Percentiles rank a stretch among this genome's conserved stretches.
Conservation (phyloP, 2,797 vertebrate genomes). For the Melanotaenia parkinsoni region DNA sequence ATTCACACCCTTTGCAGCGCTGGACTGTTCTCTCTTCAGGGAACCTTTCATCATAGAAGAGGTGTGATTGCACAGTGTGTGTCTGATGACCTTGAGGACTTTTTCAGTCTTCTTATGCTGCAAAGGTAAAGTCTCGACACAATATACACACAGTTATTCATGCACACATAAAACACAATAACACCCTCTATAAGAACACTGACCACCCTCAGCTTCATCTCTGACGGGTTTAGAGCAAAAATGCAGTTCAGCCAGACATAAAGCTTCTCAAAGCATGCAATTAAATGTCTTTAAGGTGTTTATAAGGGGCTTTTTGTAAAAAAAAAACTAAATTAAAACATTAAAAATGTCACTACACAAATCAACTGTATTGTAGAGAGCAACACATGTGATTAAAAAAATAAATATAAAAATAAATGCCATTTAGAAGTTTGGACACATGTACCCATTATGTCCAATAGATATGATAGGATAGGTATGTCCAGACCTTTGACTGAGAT, state of each 20-base stretch:
- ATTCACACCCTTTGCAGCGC: neutral
- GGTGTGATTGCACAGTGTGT: constrained; percentile 24
- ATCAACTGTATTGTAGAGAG: no score
- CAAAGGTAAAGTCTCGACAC: neutral
- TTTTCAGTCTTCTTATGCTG: neutral
- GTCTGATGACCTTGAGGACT: constrained; percentile 8
- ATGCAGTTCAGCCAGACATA: constrained; percentile 37
- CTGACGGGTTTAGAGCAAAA: constrained; percentile 1
- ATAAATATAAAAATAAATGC: no score
- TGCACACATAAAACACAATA: neutral
- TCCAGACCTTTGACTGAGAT: no score
- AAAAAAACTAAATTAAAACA: no score
- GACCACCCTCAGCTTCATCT: constrained; percentile 20
- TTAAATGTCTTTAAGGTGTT: no score
- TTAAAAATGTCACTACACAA: no score
- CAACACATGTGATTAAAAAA: no score
- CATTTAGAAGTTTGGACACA: no score
- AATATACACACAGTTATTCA: neutral
- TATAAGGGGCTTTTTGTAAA: no score
- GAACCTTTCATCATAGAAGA: constrained; percentile 4
- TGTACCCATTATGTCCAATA: no score
- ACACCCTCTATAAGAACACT: neutral
- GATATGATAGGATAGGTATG: no score
- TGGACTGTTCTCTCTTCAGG: constrained; percentile 13
- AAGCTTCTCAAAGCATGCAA: constrained; percentile 32